Conservation (phyloP, 2,113 vertebrate species). For the Tyrannus savana region DNA sequence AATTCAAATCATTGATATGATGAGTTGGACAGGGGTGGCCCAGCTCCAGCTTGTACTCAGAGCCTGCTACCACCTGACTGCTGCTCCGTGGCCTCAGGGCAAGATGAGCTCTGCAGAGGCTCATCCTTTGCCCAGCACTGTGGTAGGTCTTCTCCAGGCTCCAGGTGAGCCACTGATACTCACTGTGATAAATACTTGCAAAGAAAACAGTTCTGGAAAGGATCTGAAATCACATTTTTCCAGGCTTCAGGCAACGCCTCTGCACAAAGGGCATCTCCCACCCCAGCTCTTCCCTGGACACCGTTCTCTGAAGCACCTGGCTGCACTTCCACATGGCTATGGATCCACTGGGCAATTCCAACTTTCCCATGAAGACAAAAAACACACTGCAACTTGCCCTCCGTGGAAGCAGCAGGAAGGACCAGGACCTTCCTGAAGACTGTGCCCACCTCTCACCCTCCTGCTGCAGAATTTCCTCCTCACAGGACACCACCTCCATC, state of each 20-base stretch:
- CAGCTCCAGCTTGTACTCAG: background rate
- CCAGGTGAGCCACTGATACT: background rate
- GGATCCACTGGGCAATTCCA: background rate
- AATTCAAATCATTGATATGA: background rate
- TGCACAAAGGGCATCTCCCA: background rate
- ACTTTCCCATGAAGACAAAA: background rate
- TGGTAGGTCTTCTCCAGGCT: slow-evolving; percentile 36
- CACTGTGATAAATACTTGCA: background rate
- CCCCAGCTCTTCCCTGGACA: background rate
- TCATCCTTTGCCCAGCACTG: slow-evolving; percentile 11
- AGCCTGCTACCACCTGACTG: slow-evolving; percentile 3
- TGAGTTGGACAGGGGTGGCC: background rate
- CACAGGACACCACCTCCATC: background rate
- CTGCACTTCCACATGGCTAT: fast-evolving
- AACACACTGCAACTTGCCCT: fast-evolving
- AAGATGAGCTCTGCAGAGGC: slow-evolving; percentile 19
- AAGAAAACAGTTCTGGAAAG: background rate
- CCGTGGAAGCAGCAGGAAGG: background rate
- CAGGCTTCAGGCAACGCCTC: background rate
- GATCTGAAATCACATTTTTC: background rate
- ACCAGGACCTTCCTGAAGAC: background rate
- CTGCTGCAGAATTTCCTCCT: background rate
- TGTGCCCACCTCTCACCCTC: background rate
- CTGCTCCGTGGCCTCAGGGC: background rate
- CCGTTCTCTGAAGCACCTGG: background rate